Evolutionary conservation across 2,797 vertebrate genomes (phyloP).

Genomic region (Aulostomus chinensis): DNA sequence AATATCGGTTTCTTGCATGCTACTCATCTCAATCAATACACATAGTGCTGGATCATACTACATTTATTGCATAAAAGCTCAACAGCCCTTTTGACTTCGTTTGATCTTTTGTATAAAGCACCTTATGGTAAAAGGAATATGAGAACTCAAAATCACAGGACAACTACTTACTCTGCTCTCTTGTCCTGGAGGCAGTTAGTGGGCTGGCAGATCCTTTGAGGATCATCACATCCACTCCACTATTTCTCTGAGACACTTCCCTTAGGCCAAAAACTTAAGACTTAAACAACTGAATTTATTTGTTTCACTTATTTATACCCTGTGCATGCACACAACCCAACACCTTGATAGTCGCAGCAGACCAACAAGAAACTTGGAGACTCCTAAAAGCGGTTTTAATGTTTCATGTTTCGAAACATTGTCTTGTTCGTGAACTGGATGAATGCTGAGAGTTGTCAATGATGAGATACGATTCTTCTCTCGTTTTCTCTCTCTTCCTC

Average conservation of each 20-base stretch:
- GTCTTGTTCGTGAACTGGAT: too few species aligned
- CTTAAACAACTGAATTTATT: slow-evolving; percentile 20
- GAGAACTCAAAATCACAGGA: slow-evolving; percentile 47
- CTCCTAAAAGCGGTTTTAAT: too few species aligned
- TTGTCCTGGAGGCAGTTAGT: slow-evolving; percentile 65
- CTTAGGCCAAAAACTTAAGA: slow-evolving; percentile 49
- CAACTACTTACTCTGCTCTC: slow-evolving; percentile 38
- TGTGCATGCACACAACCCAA: slow-evolving; percentile 26
- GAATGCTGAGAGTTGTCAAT: too few species aligned
- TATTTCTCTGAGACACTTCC: slow-evolving; percentile 49
- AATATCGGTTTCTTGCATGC: too few species aligned
- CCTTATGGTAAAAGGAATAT: slow-evolving; percentile 42
- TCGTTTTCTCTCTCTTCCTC: too few species aligned
- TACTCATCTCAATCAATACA: too few species aligned
- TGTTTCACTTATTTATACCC: slow-evolving; percentile 37
- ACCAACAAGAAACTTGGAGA: background rate
- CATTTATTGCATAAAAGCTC: too few species aligned
- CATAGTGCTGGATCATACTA: too few species aligned
- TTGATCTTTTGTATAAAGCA: slow-evolving; percentile 51
- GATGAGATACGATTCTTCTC: too few species aligned
- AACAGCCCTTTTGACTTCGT: slow-evolving; percentile 45
- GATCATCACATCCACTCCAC: slow-evolving; percentile 55
- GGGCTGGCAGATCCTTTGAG: slow-evolving; percentile 62
- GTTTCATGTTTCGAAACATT: too few species aligned
- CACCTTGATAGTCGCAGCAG: slow-evolving; percentile 7